A percentile compares a stretch with the other conserved stretches of the same genome.
These are phyloP conservation scores for Tachina fera DNA, from an alignment of 2,888 invertebrate genomes.

Conservation along the genomic window DNA sequence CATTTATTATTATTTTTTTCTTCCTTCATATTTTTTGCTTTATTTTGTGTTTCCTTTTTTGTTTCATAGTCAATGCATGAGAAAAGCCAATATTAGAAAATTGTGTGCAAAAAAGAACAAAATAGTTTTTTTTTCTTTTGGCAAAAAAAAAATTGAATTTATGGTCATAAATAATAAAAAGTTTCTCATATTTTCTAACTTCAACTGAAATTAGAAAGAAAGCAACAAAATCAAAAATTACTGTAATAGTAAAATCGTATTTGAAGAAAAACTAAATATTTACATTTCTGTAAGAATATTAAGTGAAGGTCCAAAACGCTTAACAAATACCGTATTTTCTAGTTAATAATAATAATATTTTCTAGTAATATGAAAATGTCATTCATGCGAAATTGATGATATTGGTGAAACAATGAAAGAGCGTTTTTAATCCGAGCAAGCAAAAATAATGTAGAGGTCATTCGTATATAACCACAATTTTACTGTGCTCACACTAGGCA, in stretches of 20 bases:
- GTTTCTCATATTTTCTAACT: slow-evolving; percentile 24
- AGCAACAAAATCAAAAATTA: slow-evolving; percentile 27
- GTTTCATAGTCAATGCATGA: slow-evolving; percentile 26
- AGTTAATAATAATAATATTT: no score
- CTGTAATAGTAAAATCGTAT: slow-evolving; percentile 9
- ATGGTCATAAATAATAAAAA: slow-evolving; percentile 62
- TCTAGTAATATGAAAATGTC: no score
- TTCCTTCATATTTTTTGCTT: neutral
- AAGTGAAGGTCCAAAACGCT: neutral
- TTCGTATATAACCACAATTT: no score
- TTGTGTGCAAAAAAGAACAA: neutral
- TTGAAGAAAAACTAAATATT: neutral
- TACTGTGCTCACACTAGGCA: no score
- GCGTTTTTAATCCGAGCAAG: no score
- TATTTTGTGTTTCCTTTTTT: slow-evolving; percentile 28
- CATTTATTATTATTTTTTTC: neutral
- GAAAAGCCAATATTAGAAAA: slow-evolving; percentile 63
- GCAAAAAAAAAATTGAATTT: slow-evolving; percentile 46
- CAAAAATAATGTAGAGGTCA: no score
- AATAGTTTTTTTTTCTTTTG: slow-evolving; percentile 11
- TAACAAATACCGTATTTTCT: neutral
- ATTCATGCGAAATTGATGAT: no score
- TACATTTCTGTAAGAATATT: neutral
- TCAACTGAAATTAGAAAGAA: slow-evolving; percentile 10
- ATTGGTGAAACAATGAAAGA: no score